Percentiles rank a stretch among this genome's conserved stretches.
These are phyloP conservation scores for Lepidocolaptes lacrymiger DNA, from an alignment of 2,797 vertebrate species.

Conservation along the genomic window DNA sequence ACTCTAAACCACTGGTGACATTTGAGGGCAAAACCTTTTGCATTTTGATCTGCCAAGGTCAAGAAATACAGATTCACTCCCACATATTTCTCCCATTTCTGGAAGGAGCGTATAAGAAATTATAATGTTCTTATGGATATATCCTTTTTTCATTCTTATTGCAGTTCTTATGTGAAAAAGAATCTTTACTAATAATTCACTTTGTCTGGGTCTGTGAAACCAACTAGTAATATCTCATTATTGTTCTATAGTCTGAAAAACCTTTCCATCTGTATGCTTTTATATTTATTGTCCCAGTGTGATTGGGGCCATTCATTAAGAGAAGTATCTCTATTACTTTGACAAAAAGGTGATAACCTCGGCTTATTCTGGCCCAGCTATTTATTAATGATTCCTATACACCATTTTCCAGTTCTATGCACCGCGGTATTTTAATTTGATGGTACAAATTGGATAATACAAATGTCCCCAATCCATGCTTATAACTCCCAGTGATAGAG, in stretches of 20 bases:
- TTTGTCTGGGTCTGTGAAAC: constrained; percentile 6
- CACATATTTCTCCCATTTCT: constrained; percentile 1
- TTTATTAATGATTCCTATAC: constrained; percentile 60
- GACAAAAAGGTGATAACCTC: constrained; percentile 64
- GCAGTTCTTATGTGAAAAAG: constrained; percentile 32
- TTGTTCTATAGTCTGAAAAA: constrained; percentile 14
- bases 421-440: constrained; percentile 49
- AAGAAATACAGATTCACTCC: constrained; percentile 4
- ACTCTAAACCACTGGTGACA: constrained; percentile 28
- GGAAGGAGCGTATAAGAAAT: constrained; percentile 24
- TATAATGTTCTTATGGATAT: constrained; percentile 20
- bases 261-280: constrained; percentile 19
- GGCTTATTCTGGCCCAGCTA: constrained; percentile 30
- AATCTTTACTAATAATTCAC: constrained; percentile 44
- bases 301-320: constrained; percentile 43
- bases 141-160: background rate
- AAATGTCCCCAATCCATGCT: background rate
- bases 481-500: background rate
- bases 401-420: constrained; percentile 58
- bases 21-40: constrained; percentile 46
- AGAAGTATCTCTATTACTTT: constrained; percentile 59
- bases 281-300: constrained; percentile 40
- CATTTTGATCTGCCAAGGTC: constrained; percentile 47
- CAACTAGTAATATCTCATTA: constrained; percentile 3
- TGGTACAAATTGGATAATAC: constrained; percentile 53